Evolutionary conservation across 2,888 invertebrate species (phyloP), one percentile per base, ranked within the genome.

Genomic region (Mythimna loreyi): DNA sequence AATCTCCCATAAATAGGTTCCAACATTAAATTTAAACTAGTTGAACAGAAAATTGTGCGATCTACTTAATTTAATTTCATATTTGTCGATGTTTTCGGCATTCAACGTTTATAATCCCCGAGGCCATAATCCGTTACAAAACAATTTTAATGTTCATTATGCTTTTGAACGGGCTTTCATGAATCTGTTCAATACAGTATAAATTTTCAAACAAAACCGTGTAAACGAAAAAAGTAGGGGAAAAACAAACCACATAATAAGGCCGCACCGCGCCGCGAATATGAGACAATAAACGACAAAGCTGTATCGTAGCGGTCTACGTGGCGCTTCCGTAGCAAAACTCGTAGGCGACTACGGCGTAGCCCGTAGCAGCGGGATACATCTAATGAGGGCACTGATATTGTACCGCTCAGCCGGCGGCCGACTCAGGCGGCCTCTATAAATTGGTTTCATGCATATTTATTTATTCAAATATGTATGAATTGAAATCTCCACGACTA

Each of bases 371-470:
- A 91, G 90, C 87, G 86, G 86, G 87, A 88, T 85, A 88, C 88
- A 90, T 89, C 92, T 94, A 95, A 95, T 95, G 95, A 94, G 93
- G 91, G 86, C 88, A 87, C 91, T 90, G 92, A 93, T 93, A 93
- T 93, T 92, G 93, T 92, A 86, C 90, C 89, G 88, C 88, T 86
- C 89, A 84, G 85, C 85, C 89, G 86, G 84, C 89, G 89, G 85
- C 86, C 89, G 89, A 87, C 87, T 86, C 80, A 73, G 75, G 86
- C 90, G 88, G 91, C 92, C 94, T 92, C 93, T 94, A 95, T 94
- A 95, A 95, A 95, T 95, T 96, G 95, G 92, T 94, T 94, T 92
- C 95, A 96, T 96, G 95, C 95, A 95, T 96, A 96, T 96, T 95
- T 95, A 95, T 95, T 95, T 96, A 95, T 96, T 96, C 96, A 95